These are phyloP conservation scores for Sebastes kiyomatsui DNA, from an alignment of 2,797 vertebrate species.

Conservation along the genomic window DNA sequence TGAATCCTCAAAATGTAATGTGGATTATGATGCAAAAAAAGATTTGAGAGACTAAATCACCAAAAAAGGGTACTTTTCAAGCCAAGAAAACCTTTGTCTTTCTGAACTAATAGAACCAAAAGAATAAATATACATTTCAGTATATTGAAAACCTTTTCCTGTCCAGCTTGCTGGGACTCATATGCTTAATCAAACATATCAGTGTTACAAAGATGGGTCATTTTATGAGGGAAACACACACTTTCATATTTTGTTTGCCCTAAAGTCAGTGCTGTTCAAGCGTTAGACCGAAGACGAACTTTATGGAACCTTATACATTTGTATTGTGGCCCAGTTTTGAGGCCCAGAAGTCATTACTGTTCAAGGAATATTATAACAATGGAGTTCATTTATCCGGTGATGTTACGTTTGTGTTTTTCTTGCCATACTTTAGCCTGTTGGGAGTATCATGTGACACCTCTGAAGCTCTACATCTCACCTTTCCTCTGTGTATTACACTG, in stretches of 20 bases:
- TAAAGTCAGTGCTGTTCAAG: background rate
- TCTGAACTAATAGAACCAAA: background rate
- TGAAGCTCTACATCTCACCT: conserved; percentile 42
- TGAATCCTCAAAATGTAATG: background rate
- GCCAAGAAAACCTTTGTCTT: background rate
- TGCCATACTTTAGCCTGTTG: conserved; percentile 10
- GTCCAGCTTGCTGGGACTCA: background rate
- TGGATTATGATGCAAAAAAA: background rate
- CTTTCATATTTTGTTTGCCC: background rate
- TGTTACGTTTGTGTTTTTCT: conserved; percentile 41
- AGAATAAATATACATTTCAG: background rate
- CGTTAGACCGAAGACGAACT: conserved; percentile 1
- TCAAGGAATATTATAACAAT: conserved; percentile 34
- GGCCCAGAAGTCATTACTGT: conserved; percentile 28
- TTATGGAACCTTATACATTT: conserved; percentile 24
- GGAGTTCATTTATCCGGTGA: conserved; percentile 22
- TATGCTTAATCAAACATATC: background rate
- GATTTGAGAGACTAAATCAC: background rate
- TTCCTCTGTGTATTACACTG: conserved; percentile 23
- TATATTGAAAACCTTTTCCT: background rate
- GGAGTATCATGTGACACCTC: conserved; percentile 54
- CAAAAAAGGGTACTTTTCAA: background rate
- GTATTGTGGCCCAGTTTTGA: conserved; percentile 35
- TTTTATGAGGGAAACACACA: background rate
- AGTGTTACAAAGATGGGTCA: background rate